Evolutionary conservation across 2,113 vertebrate genomes (phyloP).

Genomic region (Mandrillus leucophaeus): DNA sequence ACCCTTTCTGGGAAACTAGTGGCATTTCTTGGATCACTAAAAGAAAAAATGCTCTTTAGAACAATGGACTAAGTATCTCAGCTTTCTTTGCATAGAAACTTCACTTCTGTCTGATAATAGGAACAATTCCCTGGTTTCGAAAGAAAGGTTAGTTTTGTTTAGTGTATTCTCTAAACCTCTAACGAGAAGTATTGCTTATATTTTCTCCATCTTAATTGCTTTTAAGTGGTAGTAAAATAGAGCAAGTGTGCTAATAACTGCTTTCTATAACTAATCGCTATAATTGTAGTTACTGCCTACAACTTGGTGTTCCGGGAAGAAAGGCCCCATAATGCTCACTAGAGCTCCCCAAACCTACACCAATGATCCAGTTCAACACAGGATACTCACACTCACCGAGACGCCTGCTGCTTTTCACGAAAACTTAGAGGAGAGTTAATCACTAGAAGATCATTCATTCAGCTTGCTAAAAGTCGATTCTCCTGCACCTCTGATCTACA

Average conservation of each 20-base stretch:
- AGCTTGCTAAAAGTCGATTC: not conserved
- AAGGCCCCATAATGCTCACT: not conserved
- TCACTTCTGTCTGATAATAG: not conserved
- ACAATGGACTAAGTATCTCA: not conserved
- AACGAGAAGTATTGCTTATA: not conserved
- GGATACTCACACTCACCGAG: not conserved
- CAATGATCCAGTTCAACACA: not conserved
- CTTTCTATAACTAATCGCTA: constrained; percentile 19
- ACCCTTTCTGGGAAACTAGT: not conserved
- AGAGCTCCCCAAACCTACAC: not conserved
- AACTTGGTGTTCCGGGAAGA: not conserved
- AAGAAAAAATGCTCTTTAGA: not conserved
- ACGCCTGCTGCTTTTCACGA: not conserved
- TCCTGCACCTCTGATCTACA: not conserved
- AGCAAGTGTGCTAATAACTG: constrained; percentile 32
- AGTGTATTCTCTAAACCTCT: not conserved
- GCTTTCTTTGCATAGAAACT: not conserved
- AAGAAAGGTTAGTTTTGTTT: not conserved
- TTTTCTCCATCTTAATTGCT: constrained; percentile 10
- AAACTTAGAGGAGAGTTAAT: not conserved
- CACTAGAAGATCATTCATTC: not conserved
- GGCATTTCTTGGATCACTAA: not conserved
- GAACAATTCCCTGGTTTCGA: not conserved
- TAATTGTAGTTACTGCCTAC: constrained; percentile 17
- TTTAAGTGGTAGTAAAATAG: constrained; percentile 27